Conservation (phyloP, 2,797 vertebrate genomes). For the Scarus forsteni region DNA sequence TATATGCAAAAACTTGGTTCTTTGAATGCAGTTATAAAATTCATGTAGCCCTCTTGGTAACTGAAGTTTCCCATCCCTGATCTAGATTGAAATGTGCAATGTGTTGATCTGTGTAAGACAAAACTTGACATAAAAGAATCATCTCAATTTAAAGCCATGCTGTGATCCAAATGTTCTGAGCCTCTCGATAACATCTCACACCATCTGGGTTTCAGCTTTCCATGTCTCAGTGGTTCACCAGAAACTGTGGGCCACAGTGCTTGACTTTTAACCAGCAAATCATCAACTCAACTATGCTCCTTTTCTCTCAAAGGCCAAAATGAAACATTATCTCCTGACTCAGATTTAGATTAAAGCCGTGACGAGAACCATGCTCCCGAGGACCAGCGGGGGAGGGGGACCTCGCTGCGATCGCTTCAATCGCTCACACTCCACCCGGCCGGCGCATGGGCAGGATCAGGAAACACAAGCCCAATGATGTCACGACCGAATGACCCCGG, state of each 20-base stretch:
- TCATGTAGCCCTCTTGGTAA: too few species aligned
- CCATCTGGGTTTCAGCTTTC: slow-evolving; percentile 52
- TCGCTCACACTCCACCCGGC: slow-evolving; percentile 35
- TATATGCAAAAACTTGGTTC: too few species aligned
- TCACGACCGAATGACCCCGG: slow-evolving; percentile 68
- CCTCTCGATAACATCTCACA: slow-evolving; percentile 56
- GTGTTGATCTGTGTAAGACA: slow-evolving; percentile 19
- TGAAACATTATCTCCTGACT: slow-evolving; percentile 60
- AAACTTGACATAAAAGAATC: slow-evolving; percentile 17
- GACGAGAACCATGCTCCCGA: slow-evolving; percentile 42
- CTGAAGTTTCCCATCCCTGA: not conserved
- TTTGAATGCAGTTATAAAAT: too few species aligned
- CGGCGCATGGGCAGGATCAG: slow-evolving; percentile 62
- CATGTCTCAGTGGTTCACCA: slow-evolving; percentile 32
- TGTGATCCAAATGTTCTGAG: slow-evolving; percentile 46
- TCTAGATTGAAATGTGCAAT: slow-evolving; percentile 4
- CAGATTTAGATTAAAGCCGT: slow-evolving; percentile 60
- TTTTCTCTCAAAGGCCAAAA: slow-evolving; percentile 55
- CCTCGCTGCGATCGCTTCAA: slow-evolving; percentile 28
- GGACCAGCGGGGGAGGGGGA: slow-evolving; percentile 15
- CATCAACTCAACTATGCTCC: slow-evolving; percentile 49
- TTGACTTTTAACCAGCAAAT: slow-evolving; percentile 54
- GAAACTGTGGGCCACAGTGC: slow-evolving; percentile 36
- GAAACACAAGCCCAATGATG: slow-evolving; percentile 72
- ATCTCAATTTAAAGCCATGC: slow-evolving; percentile 28